These are phyloP conservation scores for Mythimna pallens DNA, from an alignment of 2,888 invertebrate species.

Conservation along the genomic window DNA sequence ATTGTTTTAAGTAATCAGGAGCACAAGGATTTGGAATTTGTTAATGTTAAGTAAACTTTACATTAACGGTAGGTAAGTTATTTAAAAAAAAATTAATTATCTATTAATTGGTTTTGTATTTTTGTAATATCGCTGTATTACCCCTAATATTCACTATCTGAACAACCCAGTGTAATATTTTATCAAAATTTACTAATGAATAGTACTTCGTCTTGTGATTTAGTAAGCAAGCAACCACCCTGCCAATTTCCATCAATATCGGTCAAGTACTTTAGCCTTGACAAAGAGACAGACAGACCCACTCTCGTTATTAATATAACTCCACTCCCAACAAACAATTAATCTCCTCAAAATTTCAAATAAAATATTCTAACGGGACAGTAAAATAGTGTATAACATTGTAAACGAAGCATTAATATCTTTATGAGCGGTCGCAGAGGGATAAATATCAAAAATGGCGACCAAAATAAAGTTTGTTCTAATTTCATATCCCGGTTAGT, in stretches of 20 bases:
- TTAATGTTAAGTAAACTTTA: no score
- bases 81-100: no score
- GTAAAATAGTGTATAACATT: constrained; percentile 48
- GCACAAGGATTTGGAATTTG: no score
- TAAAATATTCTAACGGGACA: constrained; percentile 48
- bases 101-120: no score
- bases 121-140: no score
- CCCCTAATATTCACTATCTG: neutral
- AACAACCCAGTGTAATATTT: neutral
- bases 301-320: constrained; percentile 32
- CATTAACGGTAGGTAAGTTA: no score
- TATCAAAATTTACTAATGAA: neutral
- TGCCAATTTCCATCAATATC: constrained; percentile 6
- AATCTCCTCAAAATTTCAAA: constrained; percentile 25
- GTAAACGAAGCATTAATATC: constrained; percentile 63
- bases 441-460: constrained; percentile 62
- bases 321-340: constrained; percentile 29
- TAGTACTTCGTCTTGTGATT: neutral
- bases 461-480: constrained; percentile 68
- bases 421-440: constrained; percentile 58
- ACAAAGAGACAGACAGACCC: constrained; percentile 25
- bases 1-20: no score
- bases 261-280: constrained; percentile 41
- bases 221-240: neutral
- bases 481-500: constrained; percentile 71